These are phyloP conservation scores for Cataglyphis altisquamis DNA, from an alignment of 2,888 invertebrate genomes.

Conservation along the genomic window DNA sequence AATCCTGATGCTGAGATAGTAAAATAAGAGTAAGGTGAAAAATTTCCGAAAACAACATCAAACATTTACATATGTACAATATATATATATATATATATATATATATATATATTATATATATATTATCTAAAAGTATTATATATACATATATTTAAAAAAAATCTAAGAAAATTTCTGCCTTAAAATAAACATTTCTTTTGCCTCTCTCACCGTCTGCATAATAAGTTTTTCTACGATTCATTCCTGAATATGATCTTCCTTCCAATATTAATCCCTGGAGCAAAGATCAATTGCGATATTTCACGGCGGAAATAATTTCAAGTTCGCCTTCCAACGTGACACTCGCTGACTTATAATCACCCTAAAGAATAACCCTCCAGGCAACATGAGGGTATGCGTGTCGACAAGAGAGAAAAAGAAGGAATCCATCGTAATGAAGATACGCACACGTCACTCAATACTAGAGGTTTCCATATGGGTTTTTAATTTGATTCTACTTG, in stretches of 20 bases:
- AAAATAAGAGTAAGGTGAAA: background rate
- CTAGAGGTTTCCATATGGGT: conserved; percentile 64
- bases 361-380: conserved; percentile 6
- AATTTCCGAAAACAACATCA: background rate
- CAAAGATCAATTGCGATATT: conserved; percentile 16
- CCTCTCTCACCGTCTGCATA: background rate
- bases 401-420: conserved; percentile 64
- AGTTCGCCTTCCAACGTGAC: background rate
- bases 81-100: too few species aligned
- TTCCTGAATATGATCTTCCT: background rate
- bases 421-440: conserved; percentile 78
- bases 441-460: conserved; percentile 79
- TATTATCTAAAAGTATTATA: background rate
- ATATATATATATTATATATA: background rate
- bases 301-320: conserved; percentile 20
- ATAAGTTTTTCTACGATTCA: background rate
- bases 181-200: background rate
- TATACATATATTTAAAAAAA: too few species aligned
- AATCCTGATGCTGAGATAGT: background rate
- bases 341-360: conserved; percentile 5
- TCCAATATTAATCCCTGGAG: background rate
- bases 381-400: background rate
- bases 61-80: too few species aligned
- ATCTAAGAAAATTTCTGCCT: background rate
- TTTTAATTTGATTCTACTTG: conserved; percentile 78